Evolutionary conservation across 2,113 vertebrate species (phyloP), one percentile per base, ranked within the genome.

Genomic region (Oreotrochilus melanogaster): DNA sequence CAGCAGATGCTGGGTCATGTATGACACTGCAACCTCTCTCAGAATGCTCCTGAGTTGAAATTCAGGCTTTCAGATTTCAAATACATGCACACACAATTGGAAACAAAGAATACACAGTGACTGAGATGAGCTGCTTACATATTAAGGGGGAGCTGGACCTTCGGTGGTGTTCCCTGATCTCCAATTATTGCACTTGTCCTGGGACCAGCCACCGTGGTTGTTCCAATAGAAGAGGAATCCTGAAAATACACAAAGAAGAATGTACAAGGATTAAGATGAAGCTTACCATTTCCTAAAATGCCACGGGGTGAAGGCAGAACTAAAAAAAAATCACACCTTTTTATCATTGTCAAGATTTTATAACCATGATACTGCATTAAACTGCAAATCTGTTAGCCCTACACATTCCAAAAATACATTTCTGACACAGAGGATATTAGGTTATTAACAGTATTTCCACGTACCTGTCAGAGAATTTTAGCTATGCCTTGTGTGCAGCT

Each of bases 121-220:
- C 76, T 69, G 61, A 85, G 70, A 85, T 50, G 90, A 95, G 92
- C 81, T 92, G 98, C 99, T 99, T 98, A 99, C 99, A 99, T 99
- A 96, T 99, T 99, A 96, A 99, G 99, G 60, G 99, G 99, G 67
- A 99, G 98, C 97, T 99, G 99, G 97, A 99, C 98, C 97, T 99
- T 99, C 94, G 98, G 96, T 54, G 96, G 87, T 51, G 97, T 98
- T 96, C 98, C 97, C 96, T 99, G 98, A 93, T 99, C 99, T 95
- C 98, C 99, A 96, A 96, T 97, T 48, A 98, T 97, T 58, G 98
- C 98, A 64, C 98, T 98, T 96, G 98, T 98, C 97, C 99, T 98
- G 42, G 99, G 98, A 81, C 96, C 91, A 79, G 98, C 98, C 78
- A 98, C 97, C 22, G 98, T 98, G 67, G 97, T 95, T 33, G 98